phyloP scores from a whole-genome alignment of 2,888 invertebrate genomes.

The Ptychoptera albimana region DNA sequence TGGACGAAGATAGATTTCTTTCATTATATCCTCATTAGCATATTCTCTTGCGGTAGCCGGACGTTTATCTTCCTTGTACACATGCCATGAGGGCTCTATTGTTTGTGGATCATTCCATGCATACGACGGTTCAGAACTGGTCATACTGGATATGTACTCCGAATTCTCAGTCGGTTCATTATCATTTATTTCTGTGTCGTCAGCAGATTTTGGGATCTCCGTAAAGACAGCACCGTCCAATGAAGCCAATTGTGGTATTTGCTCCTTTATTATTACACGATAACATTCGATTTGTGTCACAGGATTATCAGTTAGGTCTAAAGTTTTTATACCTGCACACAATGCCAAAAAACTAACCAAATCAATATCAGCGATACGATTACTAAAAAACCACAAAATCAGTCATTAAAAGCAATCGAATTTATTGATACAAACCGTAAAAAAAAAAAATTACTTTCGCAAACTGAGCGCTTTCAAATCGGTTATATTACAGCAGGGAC shows the following conservation, averaged over 20 bases:
- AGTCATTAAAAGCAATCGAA: not conserved
- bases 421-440: slow-evolving; percentile 6
- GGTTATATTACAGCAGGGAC: slow-evolving; percentile 40
- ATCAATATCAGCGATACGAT: slow-evolving; percentile 24
- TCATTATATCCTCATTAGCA: slow-evolving; percentile 1
- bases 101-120: not conserved
- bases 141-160: slow-evolving; percentile 1
- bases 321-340: slow-evolving; percentile 35
- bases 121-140: not conserved
- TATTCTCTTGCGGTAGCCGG: slow-evolving; percentile 1
- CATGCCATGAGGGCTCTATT: not conserved
- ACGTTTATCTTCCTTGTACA: not conserved
- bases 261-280: slow-evolving; percentile 22
- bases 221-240: slow-evolving; percentile 26
- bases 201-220: slow-evolving; percentile 1
- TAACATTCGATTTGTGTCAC: slow-evolving; percentile 24
- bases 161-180: not conserved
- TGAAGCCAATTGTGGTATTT: slow-evolving; percentile 25
- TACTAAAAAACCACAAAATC: slow-evolving; percentile 9
- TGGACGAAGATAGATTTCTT: not conserved
- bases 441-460: slow-evolving; percentile 19
- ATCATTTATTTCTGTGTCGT: not conserved
- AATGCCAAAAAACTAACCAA: slow-evolving; percentile 24
- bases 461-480: slow-evolving; percentile 32
- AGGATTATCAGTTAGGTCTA: slow-evolving; percentile 36